Percentiles rank a stretch among this genome's conserved stretches.
Conservation (phyloP, 1,140 invertebrate species). For the Agrypnia vestita region DNA sequence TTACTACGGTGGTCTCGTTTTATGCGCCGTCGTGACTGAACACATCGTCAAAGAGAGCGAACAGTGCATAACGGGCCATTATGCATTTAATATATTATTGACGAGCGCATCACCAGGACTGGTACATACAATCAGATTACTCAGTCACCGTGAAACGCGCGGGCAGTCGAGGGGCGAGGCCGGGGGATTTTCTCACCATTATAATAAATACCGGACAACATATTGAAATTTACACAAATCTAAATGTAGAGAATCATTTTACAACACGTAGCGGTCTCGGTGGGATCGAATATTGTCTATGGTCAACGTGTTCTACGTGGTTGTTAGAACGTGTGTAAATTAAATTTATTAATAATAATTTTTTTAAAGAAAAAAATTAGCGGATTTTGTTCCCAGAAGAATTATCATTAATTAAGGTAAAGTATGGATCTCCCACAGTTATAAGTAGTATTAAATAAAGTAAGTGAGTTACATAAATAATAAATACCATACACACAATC, state of each 20-base stretch:
- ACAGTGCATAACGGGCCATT: constrained; percentile 41
- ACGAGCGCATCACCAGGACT: constrained; percentile 36
- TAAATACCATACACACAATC: too few relatives aligned
- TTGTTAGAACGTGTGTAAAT: too few relatives aligned
- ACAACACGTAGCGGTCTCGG: too few relatives aligned
- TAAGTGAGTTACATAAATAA: too few relatives aligned
- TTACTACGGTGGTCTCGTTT: background rate
- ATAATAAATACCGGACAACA: background rate
- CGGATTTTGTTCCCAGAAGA: too few relatives aligned
- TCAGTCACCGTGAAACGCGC: constrained; percentile 30
- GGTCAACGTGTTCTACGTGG: too few relatives aligned
- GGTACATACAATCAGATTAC: constrained; percentile 48
- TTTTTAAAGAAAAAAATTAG: too few relatives aligned
- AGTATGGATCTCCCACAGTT: too few relatives aligned
- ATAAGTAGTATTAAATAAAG: too few relatives aligned
- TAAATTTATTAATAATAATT: too few relatives aligned
- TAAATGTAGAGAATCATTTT: background rate
- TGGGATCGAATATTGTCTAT: too few relatives aligned
- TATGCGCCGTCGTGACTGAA: background rate
- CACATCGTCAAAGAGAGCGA: constrained; percentile 30
- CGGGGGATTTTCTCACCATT: constrained; percentile 2
- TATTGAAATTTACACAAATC: background rate
- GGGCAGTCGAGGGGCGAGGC: background rate
- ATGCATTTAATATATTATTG: constrained; percentile 57
- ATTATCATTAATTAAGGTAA: too few relatives aligned